Evolutionary conservation across 2,888 invertebrate genomes (phyloP), one percentile per base, ranked within the genome.

Genomic region (Pachydiplax longipennis): DNA sequence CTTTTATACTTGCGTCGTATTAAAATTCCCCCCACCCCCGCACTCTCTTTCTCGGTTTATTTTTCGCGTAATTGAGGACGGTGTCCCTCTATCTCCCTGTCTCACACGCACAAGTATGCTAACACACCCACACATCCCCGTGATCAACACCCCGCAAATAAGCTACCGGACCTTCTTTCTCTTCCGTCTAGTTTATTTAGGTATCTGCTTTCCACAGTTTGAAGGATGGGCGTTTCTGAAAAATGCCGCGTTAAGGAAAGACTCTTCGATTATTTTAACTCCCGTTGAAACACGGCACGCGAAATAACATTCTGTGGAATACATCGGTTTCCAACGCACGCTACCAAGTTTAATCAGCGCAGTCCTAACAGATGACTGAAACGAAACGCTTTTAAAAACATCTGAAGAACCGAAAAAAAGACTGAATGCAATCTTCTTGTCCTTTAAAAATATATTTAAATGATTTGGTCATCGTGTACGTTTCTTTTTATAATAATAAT

Each of bases 1-100:
- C 87, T 87, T 61, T 61, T 87, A 87, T 61, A 61, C 87, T 87
- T 61, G 87, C 58, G 37, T 61, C 65, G 87, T 37, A 61, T 61
- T 53, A 87, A 87, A 73, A 73, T 73, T 73, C 73, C 31, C 31
- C 25, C 31, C 31, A 25, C 73, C 13, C 65, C 25, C 65, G 65
- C 44, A 65, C 65, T 65, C 65, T 25, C 31, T 73, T 31, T 73
- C 31, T 73, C 73, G 73, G 13, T 25, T 73, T 31, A 73, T 73
- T 73, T 73, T 73, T 73, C 73, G 73, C 25, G 73, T 73, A 73
- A 73, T 73, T 73, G 73, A 73, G 73, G 73, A 25, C 73, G 73
- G 12, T 73, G 25, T 73, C 31, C 31, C 73, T 73, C 73, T 25
- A 22, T 65, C 65, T 65, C 65, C n/a, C 25, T 65, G 65, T 25